Percentiles rank a stretch among this genome's conserved stretches.
Conservation (phyloP, 2,888 invertebrate species). For the Melikaiella ostensackeni region DNA sequence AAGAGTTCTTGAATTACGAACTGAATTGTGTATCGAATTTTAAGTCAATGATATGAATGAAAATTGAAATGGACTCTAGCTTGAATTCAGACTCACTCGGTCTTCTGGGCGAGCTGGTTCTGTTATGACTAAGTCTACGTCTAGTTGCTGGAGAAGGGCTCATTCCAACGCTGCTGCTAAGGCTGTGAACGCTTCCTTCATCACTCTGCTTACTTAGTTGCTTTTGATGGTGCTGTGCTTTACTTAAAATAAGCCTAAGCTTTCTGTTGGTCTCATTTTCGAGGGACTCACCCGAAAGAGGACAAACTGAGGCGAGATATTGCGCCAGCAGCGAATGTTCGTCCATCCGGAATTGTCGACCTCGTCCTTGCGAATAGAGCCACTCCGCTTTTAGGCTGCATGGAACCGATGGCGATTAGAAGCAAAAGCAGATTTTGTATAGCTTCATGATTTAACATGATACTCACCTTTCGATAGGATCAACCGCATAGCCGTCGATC, state of each 20-base stretch:
- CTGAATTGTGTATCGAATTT: neutral
- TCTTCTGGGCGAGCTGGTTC: slow-evolving; percentile 78
- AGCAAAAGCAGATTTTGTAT: neutral
- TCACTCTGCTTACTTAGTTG: slow-evolving; percentile 86
- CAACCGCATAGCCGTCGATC: slow-evolving; percentile 92
- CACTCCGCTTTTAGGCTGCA: slow-evolving; percentile 94
- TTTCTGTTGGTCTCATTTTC: slow-evolving; percentile 94
- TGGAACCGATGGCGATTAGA: neutral
- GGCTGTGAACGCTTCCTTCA: slow-evolving; percentile 65
- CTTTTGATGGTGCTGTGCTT: slow-evolving; percentile 94
- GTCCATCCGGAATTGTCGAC: slow-evolving; percentile 90
- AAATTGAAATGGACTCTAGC: slow-evolving; percentile 12
- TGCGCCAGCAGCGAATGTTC: slow-evolving; percentile 90
- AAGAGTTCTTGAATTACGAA: neutral
- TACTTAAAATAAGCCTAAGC: slow-evolving; percentile 89
- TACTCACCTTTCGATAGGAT: slow-evolving; percentile 91
- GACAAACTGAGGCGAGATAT: slow-evolving; percentile 91
- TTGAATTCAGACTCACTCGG: slow-evolving; percentile 73
- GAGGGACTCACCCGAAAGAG: slow-evolving; percentile 88
- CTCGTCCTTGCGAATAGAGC: slow-evolving; percentile 96
- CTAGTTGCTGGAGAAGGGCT: slow-evolving; percentile 78
- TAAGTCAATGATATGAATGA: slow-evolving; percentile 9
- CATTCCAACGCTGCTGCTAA: slow-evolving; percentile 70
- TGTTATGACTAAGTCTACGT: slow-evolving; percentile 77
- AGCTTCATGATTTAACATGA: slow-evolving; percentile 20